These are phyloP conservation scores for Heterochromis multidens DNA, from an alignment of 2,113 vertebrate genomes.

Conservation along the genomic window DNA sequence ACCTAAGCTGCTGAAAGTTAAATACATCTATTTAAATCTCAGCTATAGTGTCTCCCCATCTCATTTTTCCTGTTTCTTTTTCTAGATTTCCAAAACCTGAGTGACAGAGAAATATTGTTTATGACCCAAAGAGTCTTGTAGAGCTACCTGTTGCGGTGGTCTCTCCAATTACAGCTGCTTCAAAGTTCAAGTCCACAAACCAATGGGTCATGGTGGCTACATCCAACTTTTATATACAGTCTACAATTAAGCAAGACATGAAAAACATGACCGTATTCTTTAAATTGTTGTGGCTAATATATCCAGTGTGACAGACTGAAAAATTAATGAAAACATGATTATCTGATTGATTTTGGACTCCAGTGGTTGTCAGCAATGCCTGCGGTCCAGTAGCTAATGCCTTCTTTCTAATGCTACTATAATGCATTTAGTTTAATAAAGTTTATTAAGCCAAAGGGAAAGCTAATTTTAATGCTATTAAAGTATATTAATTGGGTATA, in stretches of 20 bases:
- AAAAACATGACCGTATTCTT: too few relatives aligned
- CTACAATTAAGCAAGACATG: too few relatives aligned
- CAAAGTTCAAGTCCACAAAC: neutral
- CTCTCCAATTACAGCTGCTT: neutral
- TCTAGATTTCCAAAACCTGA: neutral
- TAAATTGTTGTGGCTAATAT: too few relatives aligned
- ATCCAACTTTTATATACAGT: neutral
- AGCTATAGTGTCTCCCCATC: neutral
- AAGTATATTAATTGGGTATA: neutral
- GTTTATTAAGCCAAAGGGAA: neutral
- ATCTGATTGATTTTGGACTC: neutral
- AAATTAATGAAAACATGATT: neutral
- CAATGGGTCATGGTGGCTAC: neutral
- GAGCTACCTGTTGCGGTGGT: neutral
- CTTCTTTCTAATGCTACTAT: neutral
- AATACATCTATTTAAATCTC: neutral
- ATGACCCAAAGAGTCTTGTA: neutral
- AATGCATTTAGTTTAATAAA: neutral
- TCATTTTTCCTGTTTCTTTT: neutral
- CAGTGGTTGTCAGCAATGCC: neutral
- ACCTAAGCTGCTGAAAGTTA: neutral
- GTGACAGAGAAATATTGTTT: neutral
- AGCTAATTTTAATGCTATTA: neutral
- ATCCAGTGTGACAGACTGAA: too few relatives aligned
- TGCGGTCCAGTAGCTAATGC: neutral